Percentiles rank a stretch among this genome's conserved stretches.
Conservation (phyloP, 2,888 invertebrate species). For the Hoplodrina ambigua region DNA sequence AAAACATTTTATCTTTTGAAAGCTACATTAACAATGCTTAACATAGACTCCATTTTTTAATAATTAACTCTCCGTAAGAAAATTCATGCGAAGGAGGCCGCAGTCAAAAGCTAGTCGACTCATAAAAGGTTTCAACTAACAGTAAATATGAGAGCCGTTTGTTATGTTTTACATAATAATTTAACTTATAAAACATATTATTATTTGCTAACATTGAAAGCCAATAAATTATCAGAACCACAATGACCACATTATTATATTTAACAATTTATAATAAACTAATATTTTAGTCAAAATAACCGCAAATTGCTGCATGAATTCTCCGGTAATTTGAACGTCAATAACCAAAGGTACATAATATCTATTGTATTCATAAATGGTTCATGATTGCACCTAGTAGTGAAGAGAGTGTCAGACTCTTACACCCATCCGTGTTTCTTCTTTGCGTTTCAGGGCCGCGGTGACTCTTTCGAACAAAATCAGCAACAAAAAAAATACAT, state of each 20-base stretch:
- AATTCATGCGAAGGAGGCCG: too few species aligned
- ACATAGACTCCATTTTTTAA: too few species aligned
- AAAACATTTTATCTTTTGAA: too few species aligned
- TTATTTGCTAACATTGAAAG: not conserved
- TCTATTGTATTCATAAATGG: conserved; percentile 4
- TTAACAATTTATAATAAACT: conserved; percentile 6
- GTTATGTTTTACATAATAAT: too few species aligned
- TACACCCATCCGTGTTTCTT: too few species aligned
- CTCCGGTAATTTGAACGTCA: conserved; percentile 21
- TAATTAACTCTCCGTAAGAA: too few species aligned
- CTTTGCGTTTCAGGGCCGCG: too few species aligned
- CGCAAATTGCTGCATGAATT: conserved; percentile 37
- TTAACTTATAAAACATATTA: not conserved
- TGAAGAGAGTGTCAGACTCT: too few species aligned
- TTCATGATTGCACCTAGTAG: not conserved
- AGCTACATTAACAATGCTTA: too few species aligned
- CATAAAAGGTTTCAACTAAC: not conserved
- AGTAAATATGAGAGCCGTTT: not conserved
- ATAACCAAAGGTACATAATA: not conserved
- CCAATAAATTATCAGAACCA: conserved; percentile 29
- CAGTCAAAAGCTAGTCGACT: too few species aligned
- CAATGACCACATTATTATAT: conserved; percentile 40
- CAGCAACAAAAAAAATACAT: too few species aligned
- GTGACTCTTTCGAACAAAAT: too few species aligned
- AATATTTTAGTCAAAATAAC: conserved; percentile 41